phyloP scores from a whole-genome alignment of 2,888 invertebrate species.

The Anaspis maculata region DNA sequence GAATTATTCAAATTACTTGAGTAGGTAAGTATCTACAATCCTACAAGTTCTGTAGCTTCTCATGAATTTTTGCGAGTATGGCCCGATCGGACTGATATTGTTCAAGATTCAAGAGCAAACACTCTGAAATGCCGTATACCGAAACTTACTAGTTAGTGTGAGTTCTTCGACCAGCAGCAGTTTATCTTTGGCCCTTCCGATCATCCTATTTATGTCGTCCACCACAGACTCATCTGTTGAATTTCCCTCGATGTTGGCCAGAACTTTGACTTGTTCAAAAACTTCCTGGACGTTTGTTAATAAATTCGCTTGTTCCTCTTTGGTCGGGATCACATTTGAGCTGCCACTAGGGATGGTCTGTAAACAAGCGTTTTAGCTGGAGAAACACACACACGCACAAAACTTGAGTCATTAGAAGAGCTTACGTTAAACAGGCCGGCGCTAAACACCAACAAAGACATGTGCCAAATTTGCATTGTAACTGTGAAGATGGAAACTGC shows the following conservation, averaged over 20 bases:
- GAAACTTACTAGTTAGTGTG: constrained; percentile 29
- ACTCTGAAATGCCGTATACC: too few relatives aligned
- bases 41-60: too few relatives aligned
- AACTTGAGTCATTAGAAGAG: too few relatives aligned
- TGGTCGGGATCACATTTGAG: constrained; percentile 26
- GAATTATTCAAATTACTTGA: too few relatives aligned
- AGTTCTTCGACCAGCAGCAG: constrained; percentile 27
- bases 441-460: constrained; percentile 8
- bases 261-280: constrained; percentile 26
- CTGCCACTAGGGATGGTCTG: constrained; percentile 7
- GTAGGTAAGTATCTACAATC: too few relatives aligned
- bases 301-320: constrained; percentile 30
- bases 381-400: not conserved
- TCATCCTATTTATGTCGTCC: constrained; percentile 23
- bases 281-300: constrained; percentile 31
- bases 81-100: too few relatives aligned
- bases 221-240: constrained; percentile 26
- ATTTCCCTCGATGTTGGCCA: constrained; percentile 25
- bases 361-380: too few relatives aligned
- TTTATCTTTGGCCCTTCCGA: constrained; percentile 22
- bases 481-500: too few relatives aligned
- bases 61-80: too few relatives aligned
- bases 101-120: too few relatives aligned
- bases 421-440: constrained; percentile 11
- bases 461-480: too few relatives aligned